Conservation (phyloP, 2,797 vertebrate genomes). For the Anniella stebbinsi region DNA sequence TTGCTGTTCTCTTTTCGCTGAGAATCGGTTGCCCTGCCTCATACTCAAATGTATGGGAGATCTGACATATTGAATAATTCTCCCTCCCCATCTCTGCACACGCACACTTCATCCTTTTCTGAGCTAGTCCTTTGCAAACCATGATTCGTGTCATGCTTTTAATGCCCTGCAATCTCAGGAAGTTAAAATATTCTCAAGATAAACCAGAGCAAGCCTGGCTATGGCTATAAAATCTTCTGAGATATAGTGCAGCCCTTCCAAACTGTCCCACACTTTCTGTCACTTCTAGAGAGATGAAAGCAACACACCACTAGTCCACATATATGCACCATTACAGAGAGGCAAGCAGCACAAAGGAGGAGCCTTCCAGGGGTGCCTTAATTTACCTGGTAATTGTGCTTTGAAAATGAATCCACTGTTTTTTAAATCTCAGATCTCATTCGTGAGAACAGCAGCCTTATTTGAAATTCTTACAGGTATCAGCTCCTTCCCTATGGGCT, state of each 20-base stretch:
- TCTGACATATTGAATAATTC: not conserved
- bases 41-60: not conserved
- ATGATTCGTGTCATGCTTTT: not conserved
- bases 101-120: rapidly evolving
- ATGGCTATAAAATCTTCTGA: not conserved
- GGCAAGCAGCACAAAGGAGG: conserved; percentile 1
- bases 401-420: conserved; percentile 7
- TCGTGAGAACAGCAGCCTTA: not conserved
- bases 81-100: not conserved
- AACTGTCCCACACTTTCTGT: not conserved
- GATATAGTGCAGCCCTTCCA: not conserved
- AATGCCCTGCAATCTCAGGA: not conserved
- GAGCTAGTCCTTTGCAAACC: rapidly evolving
- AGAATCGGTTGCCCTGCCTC: not conserved
- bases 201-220: not conserved
- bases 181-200: not conserved
- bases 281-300: not conserved
- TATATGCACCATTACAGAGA: not conserved
- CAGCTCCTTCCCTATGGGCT: not conserved
- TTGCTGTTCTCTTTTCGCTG: not conserved
- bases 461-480: not conserved
- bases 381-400: rapidly evolving
- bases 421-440: not conserved
- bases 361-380: not conserved
- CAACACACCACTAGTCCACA: not conserved